phyloP scores from a whole-genome alignment of 2,888 invertebrate genomes.

The Sphecodes monilicornis region DNA sequence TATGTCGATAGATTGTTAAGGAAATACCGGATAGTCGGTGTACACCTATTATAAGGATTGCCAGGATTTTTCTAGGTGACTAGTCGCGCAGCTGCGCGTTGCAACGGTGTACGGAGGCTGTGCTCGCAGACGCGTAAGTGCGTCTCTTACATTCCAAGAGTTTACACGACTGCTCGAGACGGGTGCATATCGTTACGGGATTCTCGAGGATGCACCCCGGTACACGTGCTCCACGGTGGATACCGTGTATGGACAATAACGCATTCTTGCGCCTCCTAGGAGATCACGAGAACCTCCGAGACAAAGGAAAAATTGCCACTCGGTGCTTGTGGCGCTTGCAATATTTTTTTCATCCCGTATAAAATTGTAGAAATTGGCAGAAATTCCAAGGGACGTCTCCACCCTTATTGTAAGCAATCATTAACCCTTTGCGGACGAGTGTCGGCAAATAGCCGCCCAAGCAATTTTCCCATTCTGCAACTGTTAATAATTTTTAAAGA shows the following conservation, averaged over 20 bases:
- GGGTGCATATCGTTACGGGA: slow-evolving; percentile 4
- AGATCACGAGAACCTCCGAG: slow-evolving; percentile 9
- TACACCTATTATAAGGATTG: slow-evolving; percentile 9
- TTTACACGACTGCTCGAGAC: slow-evolving; percentile 15
- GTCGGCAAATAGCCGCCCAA: too few relatives aligned
- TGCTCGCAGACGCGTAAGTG: slow-evolving; percentile 3
- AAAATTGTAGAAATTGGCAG: background rate
- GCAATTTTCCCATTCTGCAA: too few relatives aligned
- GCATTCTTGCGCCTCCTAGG: slow-evolving; percentile 32
- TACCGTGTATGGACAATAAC: slow-evolving; percentile 44
- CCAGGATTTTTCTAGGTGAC: slow-evolving; percentile 9
- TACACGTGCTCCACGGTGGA: slow-evolving; percentile 35
- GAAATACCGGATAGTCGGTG: background rate
- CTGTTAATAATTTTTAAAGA: too few relatives aligned
- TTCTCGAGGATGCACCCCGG: slow-evolving; percentile 38
- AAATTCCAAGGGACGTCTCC: background rate
- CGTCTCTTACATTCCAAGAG: slow-evolving; percentile 26
- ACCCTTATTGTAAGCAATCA: background rate
- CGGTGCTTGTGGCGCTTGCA: too few relatives aligned
- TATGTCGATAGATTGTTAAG: background rate
- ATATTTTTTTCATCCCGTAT: background rate
- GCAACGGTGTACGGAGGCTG: slow-evolving; percentile 3
- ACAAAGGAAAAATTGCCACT: background rate
- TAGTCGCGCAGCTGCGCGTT: background rate
- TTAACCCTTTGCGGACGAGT: too few relatives aligned